phyloP scores from a whole-genome alignment of 2,888 invertebrate species.

The Leucophora obtusa region DNA sequence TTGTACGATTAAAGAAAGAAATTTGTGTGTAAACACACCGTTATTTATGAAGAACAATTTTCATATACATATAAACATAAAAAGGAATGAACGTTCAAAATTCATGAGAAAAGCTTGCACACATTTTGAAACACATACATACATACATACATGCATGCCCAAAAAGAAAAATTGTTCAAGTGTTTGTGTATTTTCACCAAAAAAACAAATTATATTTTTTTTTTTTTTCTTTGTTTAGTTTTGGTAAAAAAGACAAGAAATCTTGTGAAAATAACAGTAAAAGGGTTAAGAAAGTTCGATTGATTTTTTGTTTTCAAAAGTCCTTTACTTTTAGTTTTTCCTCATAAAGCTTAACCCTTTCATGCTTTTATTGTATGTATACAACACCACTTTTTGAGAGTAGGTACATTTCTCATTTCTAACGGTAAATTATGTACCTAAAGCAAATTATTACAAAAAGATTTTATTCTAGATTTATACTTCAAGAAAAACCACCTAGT shows the following conservation, averaged over 20 bases:
- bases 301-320: neutral
- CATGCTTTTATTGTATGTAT: too few relatives aligned
- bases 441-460: too few relatives aligned
- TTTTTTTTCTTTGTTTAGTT: too few relatives aligned
- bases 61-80: conserved; percentile 3
- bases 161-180: neutral
- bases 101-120: neutral
- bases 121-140: neutral
- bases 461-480: too few relatives aligned
- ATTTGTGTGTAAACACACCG: conserved; percentile 11
- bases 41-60: conserved; percentile 48
- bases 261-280: neutral
- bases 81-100: neutral
- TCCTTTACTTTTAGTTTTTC: neutral
- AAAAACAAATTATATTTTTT: neutral
- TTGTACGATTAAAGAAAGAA: neutral
- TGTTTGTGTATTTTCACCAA: neutral
- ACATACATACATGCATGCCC: neutral
- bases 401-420: too few relatives aligned
- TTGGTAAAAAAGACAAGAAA: neutral
- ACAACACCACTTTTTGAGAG: too few relatives aligned
- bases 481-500: too few relatives aligned
- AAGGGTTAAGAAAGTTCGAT: neutral
- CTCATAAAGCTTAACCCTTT: neutral
- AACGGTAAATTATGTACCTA: too few relatives aligned